These are phyloP conservation scores for Tortrix viridana DNA, from an alignment of 2,888 invertebrate genomes.

Conservation along the genomic window DNA sequence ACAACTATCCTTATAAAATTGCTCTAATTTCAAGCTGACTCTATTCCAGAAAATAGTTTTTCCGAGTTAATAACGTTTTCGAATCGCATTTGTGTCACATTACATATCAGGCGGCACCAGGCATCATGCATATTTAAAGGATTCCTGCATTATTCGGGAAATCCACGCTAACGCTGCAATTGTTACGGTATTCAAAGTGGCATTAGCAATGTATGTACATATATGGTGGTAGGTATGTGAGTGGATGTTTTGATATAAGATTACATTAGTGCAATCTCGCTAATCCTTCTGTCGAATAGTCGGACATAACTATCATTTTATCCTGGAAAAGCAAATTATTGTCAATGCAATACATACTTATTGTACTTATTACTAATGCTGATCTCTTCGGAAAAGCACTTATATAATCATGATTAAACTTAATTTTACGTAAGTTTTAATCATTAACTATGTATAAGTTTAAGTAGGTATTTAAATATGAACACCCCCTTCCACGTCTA, in stretches of 20 bases:
- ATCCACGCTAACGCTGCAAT: constrained; percentile 41
- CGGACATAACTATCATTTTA: too few relatives aligned
- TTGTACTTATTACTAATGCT: too few relatives aligned
- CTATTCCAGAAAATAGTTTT: constrained; percentile 12
- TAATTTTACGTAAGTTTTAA: too few relatives aligned
- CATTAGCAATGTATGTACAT: not conserved
- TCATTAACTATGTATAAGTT: too few relatives aligned
- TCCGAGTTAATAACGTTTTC: constrained; percentile 49
- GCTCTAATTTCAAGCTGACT: constrained; percentile 11
- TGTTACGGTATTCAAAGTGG: constrained; percentile 16
- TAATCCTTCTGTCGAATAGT: too few relatives aligned
- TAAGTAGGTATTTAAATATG: too few relatives aligned
- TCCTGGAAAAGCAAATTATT: too few relatives aligned
- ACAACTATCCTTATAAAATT: not conserved
- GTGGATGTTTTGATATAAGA: not conserved
- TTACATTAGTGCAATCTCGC: not conserved
- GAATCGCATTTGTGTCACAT: constrained; percentile 52
- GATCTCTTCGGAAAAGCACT: too few relatives aligned
- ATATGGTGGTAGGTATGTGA: not conserved
- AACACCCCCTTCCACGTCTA: too few relatives aligned
- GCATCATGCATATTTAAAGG: constrained; percentile 58
- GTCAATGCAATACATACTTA: too few relatives aligned
- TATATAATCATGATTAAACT: too few relatives aligned
- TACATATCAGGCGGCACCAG: constrained; percentile 49
- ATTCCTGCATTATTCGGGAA: constrained; percentile 53